phyloP scores from a whole-genome alignment of 2,797 vertebrate species.

The Prunella strophiata region DNA sequence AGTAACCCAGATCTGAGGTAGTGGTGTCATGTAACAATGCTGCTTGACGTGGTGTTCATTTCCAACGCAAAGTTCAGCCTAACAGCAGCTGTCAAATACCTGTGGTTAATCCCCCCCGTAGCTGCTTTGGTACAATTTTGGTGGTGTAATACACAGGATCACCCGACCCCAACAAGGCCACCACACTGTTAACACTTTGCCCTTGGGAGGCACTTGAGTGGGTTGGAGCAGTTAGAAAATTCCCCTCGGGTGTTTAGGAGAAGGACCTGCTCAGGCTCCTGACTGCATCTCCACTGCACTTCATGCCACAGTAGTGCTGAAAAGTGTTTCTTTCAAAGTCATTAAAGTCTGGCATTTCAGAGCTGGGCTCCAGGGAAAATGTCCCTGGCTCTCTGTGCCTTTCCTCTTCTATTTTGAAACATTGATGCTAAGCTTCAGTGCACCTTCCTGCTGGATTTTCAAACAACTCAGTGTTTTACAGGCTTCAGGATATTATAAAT shows the following conservation, averaged over 20 bases:
- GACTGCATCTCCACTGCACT: not conserved
- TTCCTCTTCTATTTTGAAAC: slow-evolving; percentile 28
- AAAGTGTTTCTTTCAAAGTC: slow-evolving; percentile 74
- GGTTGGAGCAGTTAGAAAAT: slow-evolving; percentile 3
- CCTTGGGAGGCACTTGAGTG: slow-evolving; percentile 33
- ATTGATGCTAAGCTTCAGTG: slow-evolving; percentile 38
- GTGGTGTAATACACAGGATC: slow-evolving; percentile 45
- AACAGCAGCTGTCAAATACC: slow-evolving; percentile 67
- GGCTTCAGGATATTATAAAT: slow-evolving; percentile 39
- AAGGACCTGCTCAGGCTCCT: slow-evolving; percentile 25
- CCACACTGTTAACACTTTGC: slow-evolving; percentile 39
- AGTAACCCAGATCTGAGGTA: not conserved
- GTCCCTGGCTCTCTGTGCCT: not conserved
- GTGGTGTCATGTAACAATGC: slow-evolving; percentile 12
- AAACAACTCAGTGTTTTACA: not conserved
- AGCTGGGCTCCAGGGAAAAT: slow-evolving; percentile 55
- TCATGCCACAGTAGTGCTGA: slow-evolving; percentile 21
- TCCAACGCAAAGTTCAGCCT: slow-evolving; percentile 37
- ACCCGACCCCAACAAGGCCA: slow-evolving; percentile 30
- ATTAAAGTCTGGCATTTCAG: slow-evolving; percentile 67
- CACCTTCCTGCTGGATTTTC: slow-evolving; percentile 34
- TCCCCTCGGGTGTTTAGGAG: slow-evolving; percentile 46
- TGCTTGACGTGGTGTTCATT: slow-evolving; percentile 10
- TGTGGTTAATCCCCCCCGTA: slow-evolving; percentile 36
- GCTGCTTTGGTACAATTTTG: slow-evolving; percentile 45